These are phyloP conservation scores for Synergus laeviventris DNA, from an alignment of 2,888 invertebrate genomes.

Conservation along the genomic window DNA sequence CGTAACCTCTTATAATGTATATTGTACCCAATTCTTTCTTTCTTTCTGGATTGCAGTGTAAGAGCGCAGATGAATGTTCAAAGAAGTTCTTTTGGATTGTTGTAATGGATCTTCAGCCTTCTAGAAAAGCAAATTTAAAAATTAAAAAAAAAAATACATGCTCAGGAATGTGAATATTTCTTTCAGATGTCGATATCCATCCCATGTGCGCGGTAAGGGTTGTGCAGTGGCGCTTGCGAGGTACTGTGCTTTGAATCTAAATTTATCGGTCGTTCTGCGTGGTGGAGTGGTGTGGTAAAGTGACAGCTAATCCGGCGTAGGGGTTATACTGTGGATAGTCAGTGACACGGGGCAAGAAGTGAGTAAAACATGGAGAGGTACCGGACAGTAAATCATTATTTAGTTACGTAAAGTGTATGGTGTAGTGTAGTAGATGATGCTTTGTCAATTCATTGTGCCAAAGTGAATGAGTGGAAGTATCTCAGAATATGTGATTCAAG, in stretches of 20 bases:
- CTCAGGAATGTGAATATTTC: neutral
- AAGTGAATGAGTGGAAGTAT: slow-evolving; percentile 13
- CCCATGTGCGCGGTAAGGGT: slow-evolving; percentile 72
- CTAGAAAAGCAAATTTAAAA: neutral
- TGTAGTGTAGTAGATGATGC: neutral
- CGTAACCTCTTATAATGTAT: too few species aligned
- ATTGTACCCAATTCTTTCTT: too few species aligned
- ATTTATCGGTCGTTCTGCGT: slow-evolving; percentile 67
- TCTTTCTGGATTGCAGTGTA: too few species aligned
- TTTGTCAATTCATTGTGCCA: neutral
- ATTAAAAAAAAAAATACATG: neutral
- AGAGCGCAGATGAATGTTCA: neutral
- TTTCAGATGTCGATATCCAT: slow-evolving; percentile 71
- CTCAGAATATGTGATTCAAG: neutral
- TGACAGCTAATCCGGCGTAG: slow-evolving; percentile 59
- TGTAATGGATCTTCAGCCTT: neutral
- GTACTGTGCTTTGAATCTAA: slow-evolving; percentile 71
- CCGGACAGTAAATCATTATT: slow-evolving; percentile 20
- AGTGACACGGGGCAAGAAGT: slow-evolving; percentile 44
- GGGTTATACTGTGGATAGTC: slow-evolving; percentile 34
- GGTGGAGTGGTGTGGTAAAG: slow-evolving; percentile 48
- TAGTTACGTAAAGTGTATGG: neutral
- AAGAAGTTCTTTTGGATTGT: neutral
- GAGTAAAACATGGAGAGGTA: slow-evolving; percentile 15
- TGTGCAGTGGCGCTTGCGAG: slow-evolving; percentile 69